Evolutionary conservation across 2,797 vertebrate genomes (phyloP).

Genomic region (Ciconia nigra): DNA sequence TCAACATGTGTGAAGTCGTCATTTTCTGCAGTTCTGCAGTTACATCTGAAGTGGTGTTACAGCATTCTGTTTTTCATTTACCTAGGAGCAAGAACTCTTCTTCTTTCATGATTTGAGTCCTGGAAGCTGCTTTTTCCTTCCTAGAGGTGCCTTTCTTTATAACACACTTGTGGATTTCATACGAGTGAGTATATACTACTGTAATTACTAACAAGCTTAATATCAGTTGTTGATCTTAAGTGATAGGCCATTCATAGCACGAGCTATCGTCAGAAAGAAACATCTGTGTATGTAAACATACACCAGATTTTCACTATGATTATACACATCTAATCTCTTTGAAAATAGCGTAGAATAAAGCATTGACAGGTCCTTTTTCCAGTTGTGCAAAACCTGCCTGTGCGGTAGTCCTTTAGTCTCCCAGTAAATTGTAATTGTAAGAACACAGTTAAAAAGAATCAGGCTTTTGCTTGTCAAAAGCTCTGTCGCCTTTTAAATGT

Average conservation of each 20-base stretch:
- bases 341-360: background rate
- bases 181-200: conserved; percentile 76
- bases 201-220: background rate
- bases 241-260: background rate
- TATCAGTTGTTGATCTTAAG: background rate
- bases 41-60: background rate
- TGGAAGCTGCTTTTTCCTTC: conserved; percentile 95
- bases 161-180: conserved; percentile 90
- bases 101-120: conserved; percentile 97
- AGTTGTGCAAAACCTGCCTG: accelerated
- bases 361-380: background rate
- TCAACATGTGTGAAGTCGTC: background rate
- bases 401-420: background rate
- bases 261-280: background rate
- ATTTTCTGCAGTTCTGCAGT: background rate
- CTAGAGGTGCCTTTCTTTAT: conserved; percentile 90
- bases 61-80: background rate
- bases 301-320: background rate
- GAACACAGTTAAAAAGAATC: background rate
- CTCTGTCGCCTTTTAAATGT: background rate
- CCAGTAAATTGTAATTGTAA: background rate
- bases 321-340: background rate
- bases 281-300: background rate
- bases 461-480: background rate
- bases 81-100: conserved; percentile 94